Percentiles rank a stretch among this genome's conserved stretches.
Conservation (phyloP, 2,113 vertebrate genomes). For the Anarrhichthys ocellatus region DNA sequence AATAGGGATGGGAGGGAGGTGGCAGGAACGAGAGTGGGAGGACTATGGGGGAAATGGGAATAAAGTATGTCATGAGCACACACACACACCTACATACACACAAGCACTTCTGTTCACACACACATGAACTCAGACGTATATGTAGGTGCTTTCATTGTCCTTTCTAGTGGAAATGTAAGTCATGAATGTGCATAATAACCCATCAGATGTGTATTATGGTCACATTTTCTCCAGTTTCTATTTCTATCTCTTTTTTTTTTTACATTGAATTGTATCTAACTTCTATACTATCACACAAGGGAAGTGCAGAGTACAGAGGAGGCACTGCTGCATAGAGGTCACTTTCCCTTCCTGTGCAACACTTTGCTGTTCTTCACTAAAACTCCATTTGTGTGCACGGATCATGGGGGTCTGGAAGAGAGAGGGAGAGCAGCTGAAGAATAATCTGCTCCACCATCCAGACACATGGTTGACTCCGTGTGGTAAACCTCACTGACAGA, state of each 20-base stretch:
- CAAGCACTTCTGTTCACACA: not conserved
- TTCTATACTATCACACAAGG: not conserved
- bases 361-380: conserved; percentile 36
- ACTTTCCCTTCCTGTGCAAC: conserved; percentile 30
- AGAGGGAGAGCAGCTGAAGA: conserved; percentile 45
- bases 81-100: conserved; percentile 8
- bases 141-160: conserved; percentile 25
- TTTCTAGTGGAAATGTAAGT: conserved; percentile 21
- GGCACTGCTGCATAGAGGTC: conserved; percentile 11
- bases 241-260: not conserved
- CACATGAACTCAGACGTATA: conserved; percentile 27
- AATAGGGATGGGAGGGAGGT: conserved; percentile 53
- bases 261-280: not conserved
- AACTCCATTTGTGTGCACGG: conserved; percentile 49
- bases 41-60: conserved; percentile 56
- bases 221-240: too few species aligned
- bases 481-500: conserved; percentile 76
- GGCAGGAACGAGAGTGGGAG: conserved; percentile 62
- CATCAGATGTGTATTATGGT: conserved; percentile 1
- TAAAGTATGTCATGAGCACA: conserved; percentile 59
- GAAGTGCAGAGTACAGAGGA: not conserved
- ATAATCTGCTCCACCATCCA: conserved; percentile 62
- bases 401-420: conserved; percentile 44
- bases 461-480: conserved; percentile 67
- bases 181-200: conserved; percentile 16